Evolutionary conservation across 2,113 vertebrate species (phyloP), one percentile per base, ranked within the genome.

Genomic region (Platichthys flesus): DNA sequence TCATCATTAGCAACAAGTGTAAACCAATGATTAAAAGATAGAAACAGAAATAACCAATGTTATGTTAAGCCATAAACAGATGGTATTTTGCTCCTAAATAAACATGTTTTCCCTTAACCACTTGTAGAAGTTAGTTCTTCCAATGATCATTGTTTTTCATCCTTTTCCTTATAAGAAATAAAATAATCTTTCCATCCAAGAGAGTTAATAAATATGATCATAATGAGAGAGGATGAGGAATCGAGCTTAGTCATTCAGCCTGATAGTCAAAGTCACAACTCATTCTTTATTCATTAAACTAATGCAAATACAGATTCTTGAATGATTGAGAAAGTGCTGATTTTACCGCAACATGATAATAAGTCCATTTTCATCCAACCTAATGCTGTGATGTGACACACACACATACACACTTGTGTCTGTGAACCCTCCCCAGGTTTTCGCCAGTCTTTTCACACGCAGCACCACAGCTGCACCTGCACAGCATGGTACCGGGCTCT

Each of bases 401-500:
- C 58, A 52, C 37, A 72, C 62, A 77, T 76, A 84, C 73, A 73
- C 18, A 20, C 5, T 60, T 86, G 83, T 78, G 83, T 61, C 71
- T 58, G 68, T 24, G 66, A 56, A 85, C 58, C 79, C 20, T 67
- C 51, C 78, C 55, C 61, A 31, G 52, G 87, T 81, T 74, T 54
- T 73, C 9, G 8, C 69, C 79, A 78, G 69, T 72, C 72, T 82
- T 84, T 87, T 76, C 78, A 45, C 79, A 73, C 79, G 67, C 72
- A 12, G 66, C 57, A 10, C 66, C 72, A 68, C 86, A 83, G 85
- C 84, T 84, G 77, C 81, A 82, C 74, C 58, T 66, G 3, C 84
- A 12, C 89, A 77, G 81, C 78, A 51, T 81, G 82, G 54, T 20
- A 2, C 14, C 15, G 52, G 57, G 68, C 26, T 35, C 20, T 79